phyloP scores from a whole-genome alignment of 2,113 vertebrate species.

The Oreochromis niloticus region DNA sequence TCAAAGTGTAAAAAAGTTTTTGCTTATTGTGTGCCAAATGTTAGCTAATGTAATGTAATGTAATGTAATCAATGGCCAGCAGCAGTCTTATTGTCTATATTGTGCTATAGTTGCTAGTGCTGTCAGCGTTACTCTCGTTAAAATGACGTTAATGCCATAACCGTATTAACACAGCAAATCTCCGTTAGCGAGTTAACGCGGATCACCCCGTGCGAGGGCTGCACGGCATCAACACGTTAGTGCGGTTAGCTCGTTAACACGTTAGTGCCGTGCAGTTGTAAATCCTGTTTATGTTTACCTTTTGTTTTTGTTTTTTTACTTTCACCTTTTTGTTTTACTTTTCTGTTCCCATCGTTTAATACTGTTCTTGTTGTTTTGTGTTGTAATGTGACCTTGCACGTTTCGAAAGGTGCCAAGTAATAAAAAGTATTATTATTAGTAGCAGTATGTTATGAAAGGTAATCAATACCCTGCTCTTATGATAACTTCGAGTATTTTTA shows the following conservation, averaged over 20 bases:
- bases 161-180: not conserved
- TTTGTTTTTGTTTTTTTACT: not conserved
- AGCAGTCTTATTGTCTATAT: not conserved
- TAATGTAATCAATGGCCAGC: not conserved
- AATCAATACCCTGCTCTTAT: not conserved
- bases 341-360: not conserved
- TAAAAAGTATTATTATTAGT: not conserved
- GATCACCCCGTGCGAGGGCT: fast-evolving
- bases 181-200: fast-evolving
- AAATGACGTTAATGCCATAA: not conserved
- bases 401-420: not conserved
- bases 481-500: not conserved
- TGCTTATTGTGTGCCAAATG: not conserved
- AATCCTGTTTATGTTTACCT: not conserved
- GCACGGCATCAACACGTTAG: not conserved
- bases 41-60: not conserved
- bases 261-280: not conserved
- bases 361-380: not conserved
- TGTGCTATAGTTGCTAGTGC: not conserved
- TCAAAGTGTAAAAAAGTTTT: no score
- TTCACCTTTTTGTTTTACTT: not conserved
- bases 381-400: not conserved
- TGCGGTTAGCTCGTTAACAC: not conserved
- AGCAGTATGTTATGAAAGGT: not conserved
- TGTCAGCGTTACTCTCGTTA: not conserved